These are phyloP conservation scores for Standfussiana lucernea DNA, from an alignment of 2,888 invertebrate species.

Conservation along the genomic window DNA sequence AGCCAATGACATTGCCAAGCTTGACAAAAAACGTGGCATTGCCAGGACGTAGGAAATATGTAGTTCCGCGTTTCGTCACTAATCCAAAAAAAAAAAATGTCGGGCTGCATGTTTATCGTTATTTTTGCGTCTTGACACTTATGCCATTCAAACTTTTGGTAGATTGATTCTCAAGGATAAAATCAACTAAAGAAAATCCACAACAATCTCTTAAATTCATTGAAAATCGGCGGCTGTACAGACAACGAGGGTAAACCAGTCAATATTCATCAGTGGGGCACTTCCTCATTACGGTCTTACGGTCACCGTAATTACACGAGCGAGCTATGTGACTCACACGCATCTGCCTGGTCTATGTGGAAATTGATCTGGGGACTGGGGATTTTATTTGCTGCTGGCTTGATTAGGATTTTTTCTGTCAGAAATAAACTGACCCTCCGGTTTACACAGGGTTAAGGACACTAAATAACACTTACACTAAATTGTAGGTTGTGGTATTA, in stretches of 20 bases:
- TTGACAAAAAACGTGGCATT: too few relatives aligned
- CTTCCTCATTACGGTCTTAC: conserved; percentile 71
- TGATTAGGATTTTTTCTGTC: too few relatives aligned
- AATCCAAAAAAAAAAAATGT: too few relatives aligned
- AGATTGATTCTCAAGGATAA: neutral
- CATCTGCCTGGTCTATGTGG: conserved; percentile 64
- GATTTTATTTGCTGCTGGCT: conserved; percentile 21
- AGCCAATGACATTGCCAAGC: too few relatives aligned
- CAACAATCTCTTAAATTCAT: neutral
- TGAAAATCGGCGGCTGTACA: conserved; percentile 29
- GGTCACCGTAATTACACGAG: conserved; percentile 64
- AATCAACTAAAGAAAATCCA: neutral
- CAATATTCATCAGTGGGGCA: conserved; percentile 69
- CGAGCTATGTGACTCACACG: conserved; percentile 67
- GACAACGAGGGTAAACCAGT: conserved; percentile 55
- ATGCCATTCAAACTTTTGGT: neutral
- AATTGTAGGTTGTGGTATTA: too few relatives aligned
- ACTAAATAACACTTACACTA: too few relatives aligned
- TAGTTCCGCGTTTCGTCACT: too few relatives aligned
- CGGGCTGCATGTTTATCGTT: neutral
- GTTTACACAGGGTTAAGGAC: too few relatives aligned
- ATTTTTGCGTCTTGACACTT: neutral
- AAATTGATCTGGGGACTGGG: conserved; percentile 49
- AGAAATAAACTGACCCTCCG: too few relatives aligned
- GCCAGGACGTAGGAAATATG: too few relatives aligned